Evolutionary conservation across 2,888 invertebrate species (phyloP).

Genomic region (Crocallis elinguaria): DNA sequence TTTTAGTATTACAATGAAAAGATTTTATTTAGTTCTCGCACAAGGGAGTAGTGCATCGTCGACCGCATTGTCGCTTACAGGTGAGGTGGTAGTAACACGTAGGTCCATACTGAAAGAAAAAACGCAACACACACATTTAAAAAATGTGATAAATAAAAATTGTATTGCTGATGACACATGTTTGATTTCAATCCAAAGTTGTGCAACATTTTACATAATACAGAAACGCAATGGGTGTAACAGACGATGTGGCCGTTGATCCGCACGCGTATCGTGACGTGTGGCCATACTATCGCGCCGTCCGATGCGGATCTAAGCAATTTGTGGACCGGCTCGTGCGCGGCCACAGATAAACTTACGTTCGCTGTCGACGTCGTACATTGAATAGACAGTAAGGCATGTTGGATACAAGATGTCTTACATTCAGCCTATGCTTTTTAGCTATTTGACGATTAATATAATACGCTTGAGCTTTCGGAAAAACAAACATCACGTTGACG

Average conservation of each 20-base stretch:
- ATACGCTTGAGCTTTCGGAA: no score
- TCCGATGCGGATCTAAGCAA: constrained; percentile 59
- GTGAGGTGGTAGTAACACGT: no score
- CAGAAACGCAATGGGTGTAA: constrained; percentile 4
- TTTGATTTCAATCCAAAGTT: not conserved
- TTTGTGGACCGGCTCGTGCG: constrained; percentile 70
- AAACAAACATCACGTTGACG: no score
- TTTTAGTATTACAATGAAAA: no score
- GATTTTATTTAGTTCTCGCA: no score
- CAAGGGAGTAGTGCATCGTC: no score
- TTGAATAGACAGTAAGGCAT: not conserved
- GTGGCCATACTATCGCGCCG: constrained; percentile 49
- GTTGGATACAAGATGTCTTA: no score
- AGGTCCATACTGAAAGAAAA: no score
- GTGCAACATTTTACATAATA: constrained; percentile 13
- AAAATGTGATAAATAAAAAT: not conserved
- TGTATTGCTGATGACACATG: not conserved
- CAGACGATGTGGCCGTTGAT: constrained; percentile 3
- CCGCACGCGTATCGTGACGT: constrained; percentile 51
- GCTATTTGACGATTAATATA: no score
- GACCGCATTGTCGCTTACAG: no score
- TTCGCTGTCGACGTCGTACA: constrained; percentile 1
- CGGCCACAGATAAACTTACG: constrained; percentile 57
- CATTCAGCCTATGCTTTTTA: no score
- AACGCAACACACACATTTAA: no score